Conservation (phyloP, 1,140 invertebrate species). For the Drosophila dunni region DNA sequence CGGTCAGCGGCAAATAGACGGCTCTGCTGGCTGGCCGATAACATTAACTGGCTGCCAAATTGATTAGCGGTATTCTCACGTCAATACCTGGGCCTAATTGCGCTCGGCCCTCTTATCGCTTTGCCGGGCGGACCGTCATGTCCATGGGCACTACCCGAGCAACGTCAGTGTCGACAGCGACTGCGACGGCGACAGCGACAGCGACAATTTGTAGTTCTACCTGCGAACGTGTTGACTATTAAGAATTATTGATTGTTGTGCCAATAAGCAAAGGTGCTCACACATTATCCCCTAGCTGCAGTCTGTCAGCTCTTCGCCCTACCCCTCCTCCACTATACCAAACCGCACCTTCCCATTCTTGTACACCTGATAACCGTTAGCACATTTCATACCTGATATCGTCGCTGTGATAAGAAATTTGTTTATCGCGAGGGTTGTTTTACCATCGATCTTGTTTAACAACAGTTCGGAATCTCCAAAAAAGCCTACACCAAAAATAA, state of each 20-base stretch:
- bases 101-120: conserved; percentile 27
- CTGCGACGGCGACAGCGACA: neutral
- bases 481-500: no score
- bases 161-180: neutral
- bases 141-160: neutral
- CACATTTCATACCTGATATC: neutral
- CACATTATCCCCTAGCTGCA: neutral
- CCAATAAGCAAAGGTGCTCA: conserved; percentile 38
- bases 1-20: conserved; percentile 53
- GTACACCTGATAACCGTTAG: neutral
- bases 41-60: conserved; percentile 11
- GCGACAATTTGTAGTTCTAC: neutral
- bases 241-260: conserved; percentile 58
- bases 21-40: conserved; percentile 24
- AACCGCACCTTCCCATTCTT: no score
- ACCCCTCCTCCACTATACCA: no score
- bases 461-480: no score
- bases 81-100: conserved; percentile 15
- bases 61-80: conserved; percentile 21
- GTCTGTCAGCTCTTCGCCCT: neutral
- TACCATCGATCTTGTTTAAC: no score
- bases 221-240: conserved; percentile 38
- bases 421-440: no score
- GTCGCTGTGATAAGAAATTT: neutral
- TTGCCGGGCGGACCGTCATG: neutral